phyloP scores from a whole-genome alignment of 2,888 invertebrate species.

The Andrena marginata region DNA sequence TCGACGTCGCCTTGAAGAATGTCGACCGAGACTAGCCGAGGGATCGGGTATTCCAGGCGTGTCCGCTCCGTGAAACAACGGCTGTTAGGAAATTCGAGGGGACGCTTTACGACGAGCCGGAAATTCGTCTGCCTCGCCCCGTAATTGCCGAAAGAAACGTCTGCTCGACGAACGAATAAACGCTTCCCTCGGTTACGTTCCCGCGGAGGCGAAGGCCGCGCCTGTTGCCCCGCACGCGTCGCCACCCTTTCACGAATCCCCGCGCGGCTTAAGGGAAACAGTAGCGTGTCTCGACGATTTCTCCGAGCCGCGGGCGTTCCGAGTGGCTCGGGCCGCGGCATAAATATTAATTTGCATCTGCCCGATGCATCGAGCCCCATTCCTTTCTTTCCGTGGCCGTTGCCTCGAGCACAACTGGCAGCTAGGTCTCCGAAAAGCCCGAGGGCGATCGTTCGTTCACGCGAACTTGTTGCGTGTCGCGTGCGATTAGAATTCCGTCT shows the following conservation, averaged over 20 bases:
- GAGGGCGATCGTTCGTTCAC: conserved; percentile 43
- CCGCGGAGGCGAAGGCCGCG: not conserved
- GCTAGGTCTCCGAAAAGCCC: conserved; percentile 13
- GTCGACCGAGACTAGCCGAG: conserved; percentile 39
- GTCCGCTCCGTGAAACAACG: conserved; percentile 32
- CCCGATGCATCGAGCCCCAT: conserved; percentile 5
- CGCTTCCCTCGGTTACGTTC: not conserved
- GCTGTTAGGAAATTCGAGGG: conserved; percentile 47
- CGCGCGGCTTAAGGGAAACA: too few relatives aligned
- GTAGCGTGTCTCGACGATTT: conserved; percentile 18
- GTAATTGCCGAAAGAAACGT: conserved; percentile 24
- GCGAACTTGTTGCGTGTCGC: conserved; percentile 72
- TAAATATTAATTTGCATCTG: conserved; percentile 5
- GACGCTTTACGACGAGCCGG: conserved; percentile 35
- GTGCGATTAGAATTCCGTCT: conserved; percentile 54
- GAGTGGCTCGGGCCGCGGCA: not conserved
- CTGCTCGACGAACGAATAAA: not conserved
- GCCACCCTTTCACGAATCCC: too few relatives aligned
- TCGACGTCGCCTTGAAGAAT: conserved; percentile 14
- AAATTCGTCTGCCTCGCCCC: conserved; percentile 17
- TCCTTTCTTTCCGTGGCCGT: conserved; percentile 11
- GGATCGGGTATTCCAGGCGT: conserved; percentile 31
- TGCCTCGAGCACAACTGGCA: too few relatives aligned
- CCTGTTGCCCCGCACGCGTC: not conserved
- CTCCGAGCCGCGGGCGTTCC: not conserved